phyloP scores from a whole-genome alignment of 2,888 invertebrate species.

The Volucella zonaria region DNA sequence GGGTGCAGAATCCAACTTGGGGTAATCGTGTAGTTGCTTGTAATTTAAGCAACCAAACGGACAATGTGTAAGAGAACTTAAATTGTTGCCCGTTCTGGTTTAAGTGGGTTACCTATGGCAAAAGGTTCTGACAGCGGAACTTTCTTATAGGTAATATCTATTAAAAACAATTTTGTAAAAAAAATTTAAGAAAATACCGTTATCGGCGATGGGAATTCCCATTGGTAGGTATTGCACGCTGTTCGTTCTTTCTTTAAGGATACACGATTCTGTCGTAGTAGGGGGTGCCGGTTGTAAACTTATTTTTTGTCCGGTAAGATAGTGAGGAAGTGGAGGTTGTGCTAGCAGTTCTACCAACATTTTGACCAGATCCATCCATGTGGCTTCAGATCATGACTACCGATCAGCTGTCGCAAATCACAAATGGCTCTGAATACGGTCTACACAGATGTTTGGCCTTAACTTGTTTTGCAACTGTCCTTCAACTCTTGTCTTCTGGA shows the following conservation, averaged over 20 bases:
- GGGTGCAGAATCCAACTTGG: constrained; percentile 57
- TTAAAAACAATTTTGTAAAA: constrained; percentile 18
- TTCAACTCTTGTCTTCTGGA: too few species aligned
- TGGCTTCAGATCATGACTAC: too few species aligned
- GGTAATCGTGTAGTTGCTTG: constrained; percentile 15
- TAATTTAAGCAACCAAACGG: constrained; percentile 9
- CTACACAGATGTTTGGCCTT: too few species aligned
- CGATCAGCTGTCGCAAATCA: too few species aligned
- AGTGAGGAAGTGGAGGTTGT: too few species aligned
- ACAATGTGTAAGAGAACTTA: constrained; percentile 18
- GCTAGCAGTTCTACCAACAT: too few species aligned
- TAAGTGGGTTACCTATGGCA: constrained; percentile 25
- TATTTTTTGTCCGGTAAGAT: too few species aligned
- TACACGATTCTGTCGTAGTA: too few species aligned
- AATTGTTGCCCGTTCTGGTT: not conserved
- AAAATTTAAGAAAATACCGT: not conserved
- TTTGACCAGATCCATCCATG: too few species aligned
- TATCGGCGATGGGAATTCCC: not conserved
- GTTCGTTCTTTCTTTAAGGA: not conserved
- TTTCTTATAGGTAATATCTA: constrained; percentile 30
- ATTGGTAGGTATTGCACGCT: not conserved
- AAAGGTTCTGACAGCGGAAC: constrained; percentile 6
- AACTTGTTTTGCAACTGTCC: too few species aligned
- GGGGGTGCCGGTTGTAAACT: too few species aligned
- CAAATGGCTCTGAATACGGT: too few species aligned